Evolutionary conservation across 2,113 vertebrate genomes (phyloP).

Genomic region (Phyllostomus hastatus): DNA sequence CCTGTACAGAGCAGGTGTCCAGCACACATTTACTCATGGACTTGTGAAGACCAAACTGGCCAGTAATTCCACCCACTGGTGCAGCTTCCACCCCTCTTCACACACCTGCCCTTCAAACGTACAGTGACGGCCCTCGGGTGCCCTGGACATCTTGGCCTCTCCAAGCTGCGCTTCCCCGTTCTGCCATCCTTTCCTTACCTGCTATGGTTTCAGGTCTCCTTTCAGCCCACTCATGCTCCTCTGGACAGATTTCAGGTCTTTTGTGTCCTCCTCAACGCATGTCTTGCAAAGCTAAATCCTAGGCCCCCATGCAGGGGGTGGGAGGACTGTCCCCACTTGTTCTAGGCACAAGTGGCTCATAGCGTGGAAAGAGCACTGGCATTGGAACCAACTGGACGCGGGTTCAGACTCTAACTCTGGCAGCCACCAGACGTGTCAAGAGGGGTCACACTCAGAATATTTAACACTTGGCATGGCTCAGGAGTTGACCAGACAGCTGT

Average conservation of each 20-base stretch:
- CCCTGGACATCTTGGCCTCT: background rate
- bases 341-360: background rate
- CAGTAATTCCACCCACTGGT: background rate
- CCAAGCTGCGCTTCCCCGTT: background rate
- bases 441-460: background rate
- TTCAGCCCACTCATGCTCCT: background rate
- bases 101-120: background rate
- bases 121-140: background rate
- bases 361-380: background rate
- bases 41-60: background rate
- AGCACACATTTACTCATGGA: background rate
- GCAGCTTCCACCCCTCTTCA: background rate
- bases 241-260: background rate
- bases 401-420: background rate
- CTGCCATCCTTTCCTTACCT: background rate
- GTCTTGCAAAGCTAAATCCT: background rate
- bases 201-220: background rate
- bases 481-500: background rate
- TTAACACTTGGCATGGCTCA: background rate
- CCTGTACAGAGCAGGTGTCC: background rate
- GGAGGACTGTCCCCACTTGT: background rate
- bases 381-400: background rate
- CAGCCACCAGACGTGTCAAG: background rate
- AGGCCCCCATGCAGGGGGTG: fast-evolving
- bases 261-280: background rate